Percentiles rank a stretch among this genome's conserved stretches.
Conservation (phyloP, 2,888 invertebrate genomes). For the Osmoderma eremita region DNA sequence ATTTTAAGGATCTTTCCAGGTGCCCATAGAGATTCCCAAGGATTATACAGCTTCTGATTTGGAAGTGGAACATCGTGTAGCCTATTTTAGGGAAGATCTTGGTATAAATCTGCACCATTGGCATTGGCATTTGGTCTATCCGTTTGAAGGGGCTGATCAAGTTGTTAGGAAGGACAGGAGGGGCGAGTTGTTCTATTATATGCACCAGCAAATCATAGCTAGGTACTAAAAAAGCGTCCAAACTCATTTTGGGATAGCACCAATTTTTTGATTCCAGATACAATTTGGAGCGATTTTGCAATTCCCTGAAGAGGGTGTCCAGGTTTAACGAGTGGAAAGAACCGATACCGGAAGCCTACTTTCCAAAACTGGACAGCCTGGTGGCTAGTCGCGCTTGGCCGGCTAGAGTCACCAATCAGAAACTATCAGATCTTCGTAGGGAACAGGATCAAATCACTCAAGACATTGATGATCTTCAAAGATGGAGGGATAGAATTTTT, state of each 20-base stretch:
- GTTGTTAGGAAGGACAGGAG: conserved; percentile 81
- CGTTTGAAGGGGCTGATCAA: conserved; percentile 71
- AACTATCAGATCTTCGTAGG: conserved; percentile 72
- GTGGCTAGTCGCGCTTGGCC: conserved; percentile 82
- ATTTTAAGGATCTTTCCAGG: conserved; percentile 60
- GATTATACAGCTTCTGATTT: conserved; percentile 80
- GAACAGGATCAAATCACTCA: conserved; percentile 73
- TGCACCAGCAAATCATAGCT: conserved; percentile 76
- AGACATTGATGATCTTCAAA: conserved; percentile 77
- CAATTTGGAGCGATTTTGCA: conserved; percentile 80
- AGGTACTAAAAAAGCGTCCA: conserved; percentile 57
- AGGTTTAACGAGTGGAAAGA: conserved; percentile 74
- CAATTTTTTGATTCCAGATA: conserved; percentile 67
- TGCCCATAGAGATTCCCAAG: conserved; percentile 74
- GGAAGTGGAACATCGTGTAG: conserved; percentile 82
- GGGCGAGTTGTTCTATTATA: conserved; percentile 83
- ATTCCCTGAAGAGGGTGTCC: conserved; percentile 72
- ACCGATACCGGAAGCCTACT: conserved; percentile 82
- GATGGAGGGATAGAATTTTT: conserved; percentile 80
- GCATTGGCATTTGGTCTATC: conserved; percentile 93
- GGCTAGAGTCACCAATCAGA: conserved; percentile 70
- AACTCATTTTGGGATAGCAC: background rate
- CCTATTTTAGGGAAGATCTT: conserved; percentile 87
- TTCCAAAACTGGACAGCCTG: conserved; percentile 83
- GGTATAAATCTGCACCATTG: conserved; percentile 90